Conservation (phyloP, 37 sponge, comb jelly and placozoan species). For the Dysidea cf. avara region DNA sequence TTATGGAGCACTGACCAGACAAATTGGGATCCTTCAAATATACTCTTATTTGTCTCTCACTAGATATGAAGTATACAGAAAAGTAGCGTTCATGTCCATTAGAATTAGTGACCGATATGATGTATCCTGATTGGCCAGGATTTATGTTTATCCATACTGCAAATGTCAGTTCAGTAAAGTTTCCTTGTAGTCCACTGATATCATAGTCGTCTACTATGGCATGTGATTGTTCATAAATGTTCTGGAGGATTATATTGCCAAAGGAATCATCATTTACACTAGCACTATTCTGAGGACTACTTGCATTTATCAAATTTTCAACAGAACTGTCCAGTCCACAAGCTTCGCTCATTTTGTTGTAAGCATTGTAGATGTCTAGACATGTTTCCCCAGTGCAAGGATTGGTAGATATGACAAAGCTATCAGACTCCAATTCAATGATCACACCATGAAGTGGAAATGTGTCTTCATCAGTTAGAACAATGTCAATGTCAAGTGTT, state of each 20-base stretch:
- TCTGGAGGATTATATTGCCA: conserved; percentile 34
- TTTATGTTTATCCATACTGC: conserved; percentile 51
- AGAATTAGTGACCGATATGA: conserved; percentile 29
- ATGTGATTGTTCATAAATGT: conserved; percentile 3
- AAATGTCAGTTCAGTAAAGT: conserved; percentile 33
- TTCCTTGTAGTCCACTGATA: conserved; percentile 27
- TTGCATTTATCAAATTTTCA: conserved; percentile 7
- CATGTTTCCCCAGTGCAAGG: conserved; percentile 53
- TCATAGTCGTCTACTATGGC: conserved; percentile 8
- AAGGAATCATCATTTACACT: conserved; percentile 8
- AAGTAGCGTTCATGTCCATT: conserved; percentile 59
- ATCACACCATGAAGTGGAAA: conserved; percentile 16
- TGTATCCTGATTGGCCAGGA: conserved; percentile 46
- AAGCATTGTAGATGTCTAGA: conserved; percentile 44
- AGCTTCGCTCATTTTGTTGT: conserved; percentile 26
- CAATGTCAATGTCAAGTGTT: conserved; percentile 15
- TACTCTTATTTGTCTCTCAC: conserved; percentile 33
- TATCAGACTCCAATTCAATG: conserved; percentile 24
- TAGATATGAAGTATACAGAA: conserved; percentile 40
- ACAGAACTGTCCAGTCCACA: conserved; percentile 36
- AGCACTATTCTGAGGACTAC: background rate
- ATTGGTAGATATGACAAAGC: conserved; percentile 17
- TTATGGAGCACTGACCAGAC: conserved; percentile 37
- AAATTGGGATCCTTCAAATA: conserved; percentile 35
- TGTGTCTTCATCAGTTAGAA: conserved; percentile 48